phyloP scores from a whole-genome alignment of 2,113 vertebrate genomes.

The Ptyas mucosa region DNA sequence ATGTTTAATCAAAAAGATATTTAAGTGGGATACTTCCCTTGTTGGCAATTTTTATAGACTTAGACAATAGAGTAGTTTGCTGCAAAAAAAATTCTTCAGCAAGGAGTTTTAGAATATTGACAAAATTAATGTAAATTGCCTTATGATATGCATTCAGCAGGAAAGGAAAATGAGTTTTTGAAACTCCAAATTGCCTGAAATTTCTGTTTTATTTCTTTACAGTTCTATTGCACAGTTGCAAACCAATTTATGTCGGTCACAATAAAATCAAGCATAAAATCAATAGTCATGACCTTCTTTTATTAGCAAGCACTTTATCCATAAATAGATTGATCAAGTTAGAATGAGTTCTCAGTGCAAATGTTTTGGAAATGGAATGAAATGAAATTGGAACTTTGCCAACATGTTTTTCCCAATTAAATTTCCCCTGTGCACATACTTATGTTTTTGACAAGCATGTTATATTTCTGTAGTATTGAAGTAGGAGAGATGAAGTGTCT shows the following conservation, averaged over 20 bases:
- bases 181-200: conserved; percentile 2
- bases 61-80: not conserved
- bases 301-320: conserved; percentile 1
- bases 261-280: not conserved
- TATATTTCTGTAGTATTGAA: not conserved
- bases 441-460: not conserved
- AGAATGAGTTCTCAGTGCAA: not conserved
- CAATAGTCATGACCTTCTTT: conserved; percentile 11
- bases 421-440: not conserved
- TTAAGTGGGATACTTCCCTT: not conserved
- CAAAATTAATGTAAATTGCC: not conserved
- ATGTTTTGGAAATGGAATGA: not conserved
- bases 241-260: conserved; percentile 1
- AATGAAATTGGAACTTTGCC: not conserved
- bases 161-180: not conserved
- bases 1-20: not conserved
- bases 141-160: not conserved
- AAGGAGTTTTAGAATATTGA: not conserved
- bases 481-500: not conserved
- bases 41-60: not conserved
- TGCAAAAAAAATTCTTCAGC: not conserved
- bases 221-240: not conserved
- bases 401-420: not conserved
- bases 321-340: conserved; percentile 14
- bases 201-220: not conserved